These are phyloP conservation scores for Pachycephala philippinensis DNA, from an alignment of 2,113 vertebrate genomes.

Conservation along the genomic window DNA sequence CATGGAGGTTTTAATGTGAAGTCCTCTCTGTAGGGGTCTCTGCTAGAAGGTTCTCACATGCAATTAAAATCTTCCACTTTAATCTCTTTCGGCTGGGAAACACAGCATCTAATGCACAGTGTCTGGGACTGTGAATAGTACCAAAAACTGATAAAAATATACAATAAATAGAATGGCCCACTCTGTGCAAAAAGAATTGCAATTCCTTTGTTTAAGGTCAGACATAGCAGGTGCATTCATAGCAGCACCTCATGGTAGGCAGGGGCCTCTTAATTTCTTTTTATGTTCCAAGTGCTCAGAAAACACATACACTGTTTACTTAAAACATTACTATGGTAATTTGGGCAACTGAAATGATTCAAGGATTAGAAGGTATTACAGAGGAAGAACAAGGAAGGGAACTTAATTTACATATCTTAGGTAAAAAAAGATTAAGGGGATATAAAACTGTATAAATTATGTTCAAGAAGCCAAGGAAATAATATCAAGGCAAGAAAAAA, in stretches of 20 bases:
- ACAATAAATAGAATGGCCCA: background rate
- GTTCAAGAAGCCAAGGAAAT: background rate
- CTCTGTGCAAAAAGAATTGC: background rate
- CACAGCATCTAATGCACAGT: background rate
- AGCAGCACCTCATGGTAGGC: background rate
- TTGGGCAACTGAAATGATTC: background rate
- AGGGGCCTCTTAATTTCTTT: background rate
- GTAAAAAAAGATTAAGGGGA: slow-evolving; percentile 28
- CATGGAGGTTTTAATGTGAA: background rate
- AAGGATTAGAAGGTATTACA: background rate
- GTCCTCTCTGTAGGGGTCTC: background rate
- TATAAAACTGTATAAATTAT: slow-evolving; percentile 3
- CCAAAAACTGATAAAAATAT: background rate
- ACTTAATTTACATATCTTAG: slow-evolving; percentile 11
- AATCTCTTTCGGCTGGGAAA: background rate
- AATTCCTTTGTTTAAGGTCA: background rate
- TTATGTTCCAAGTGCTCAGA: background rate
- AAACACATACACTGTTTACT: background rate
- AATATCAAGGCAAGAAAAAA: background rate
- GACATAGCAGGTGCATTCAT: background rate
- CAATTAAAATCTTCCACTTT: background rate
- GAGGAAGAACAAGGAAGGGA: background rate
- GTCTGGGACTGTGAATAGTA: background rate
- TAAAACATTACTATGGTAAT: background rate
- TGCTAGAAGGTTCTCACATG: background rate